These are phyloP conservation scores for Blera fallax DNA, from an alignment of 2,888 invertebrate species.

Conservation along the genomic window DNA sequence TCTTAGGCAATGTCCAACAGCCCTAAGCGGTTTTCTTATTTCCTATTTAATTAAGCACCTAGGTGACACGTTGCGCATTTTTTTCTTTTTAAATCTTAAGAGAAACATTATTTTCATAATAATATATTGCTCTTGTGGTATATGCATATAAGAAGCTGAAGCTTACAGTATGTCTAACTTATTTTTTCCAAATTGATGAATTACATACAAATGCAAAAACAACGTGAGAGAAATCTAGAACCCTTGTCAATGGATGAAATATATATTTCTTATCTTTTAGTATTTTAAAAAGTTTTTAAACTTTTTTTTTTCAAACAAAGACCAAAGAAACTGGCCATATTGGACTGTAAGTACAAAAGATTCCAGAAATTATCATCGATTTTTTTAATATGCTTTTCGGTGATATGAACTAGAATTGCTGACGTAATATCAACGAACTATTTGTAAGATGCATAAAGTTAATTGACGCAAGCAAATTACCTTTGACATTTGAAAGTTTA, in stretches of 20 bases:
- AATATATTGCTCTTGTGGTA: background rate
- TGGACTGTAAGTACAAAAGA: background rate
- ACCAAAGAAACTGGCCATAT: background rate
- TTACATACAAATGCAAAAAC: too few species aligned
- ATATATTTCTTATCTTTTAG: background rate
- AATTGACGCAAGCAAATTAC: background rate
- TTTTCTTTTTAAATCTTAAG: background rate
- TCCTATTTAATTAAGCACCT: background rate
- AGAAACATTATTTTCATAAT: background rate
- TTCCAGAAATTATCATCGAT: background rate
- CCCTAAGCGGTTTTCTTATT: background rate
- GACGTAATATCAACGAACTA: background rate
- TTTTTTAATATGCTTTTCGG: background rate
- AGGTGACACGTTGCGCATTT: background rate
- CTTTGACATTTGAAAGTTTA: background rate
- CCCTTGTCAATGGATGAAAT: too few species aligned
- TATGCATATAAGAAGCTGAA: too few species aligned
- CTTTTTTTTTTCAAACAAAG: too few species aligned
- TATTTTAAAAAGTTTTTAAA: background rate
- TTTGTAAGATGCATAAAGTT: background rate
- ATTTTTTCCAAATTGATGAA: too few species aligned
- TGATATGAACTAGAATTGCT: background rate
- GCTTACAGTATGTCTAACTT: too few species aligned
- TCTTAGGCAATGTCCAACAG: background rate
- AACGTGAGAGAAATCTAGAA: too few species aligned